phyloP scores from a whole-genome alignment of 1,140 invertebrate species.

The Ectropis grisescens region DNA sequence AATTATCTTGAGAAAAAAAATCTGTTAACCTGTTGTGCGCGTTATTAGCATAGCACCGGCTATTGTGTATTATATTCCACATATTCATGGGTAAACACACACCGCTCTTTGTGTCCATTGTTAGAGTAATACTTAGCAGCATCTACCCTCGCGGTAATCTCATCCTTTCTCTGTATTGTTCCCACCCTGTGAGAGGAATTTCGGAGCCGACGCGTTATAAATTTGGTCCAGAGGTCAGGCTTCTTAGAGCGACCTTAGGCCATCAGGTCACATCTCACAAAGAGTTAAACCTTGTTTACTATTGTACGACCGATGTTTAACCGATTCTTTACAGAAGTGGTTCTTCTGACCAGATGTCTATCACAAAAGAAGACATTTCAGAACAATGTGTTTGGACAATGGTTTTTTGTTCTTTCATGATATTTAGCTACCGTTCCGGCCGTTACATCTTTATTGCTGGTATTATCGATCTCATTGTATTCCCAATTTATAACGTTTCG shows the following conservation, averaged over 20 bases:
- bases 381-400: conserved; percentile 39
- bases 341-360: conserved; percentile 18
- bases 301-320: conserved; percentile 55
- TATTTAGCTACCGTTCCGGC: conserved; percentile 54
- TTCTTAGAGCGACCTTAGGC: conserved; percentile 43
- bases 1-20: conserved; percentile 58
- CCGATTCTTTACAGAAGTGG: conserved; percentile 15
- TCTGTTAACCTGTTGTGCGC: conserved; percentile 52
- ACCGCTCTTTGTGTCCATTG: conserved; percentile 58
- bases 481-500: conserved; percentile 45
- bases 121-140: conserved; percentile 60
- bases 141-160: conserved; percentile 52
- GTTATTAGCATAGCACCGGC: conserved; percentile 54
- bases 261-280: conserved; percentile 46
- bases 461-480: conserved; percentile 57
- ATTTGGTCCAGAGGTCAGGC: conserved; percentile 48
- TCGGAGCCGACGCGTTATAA: conserved; percentile 25
- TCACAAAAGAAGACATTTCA: conserved; percentile 24
- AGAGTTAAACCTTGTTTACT: conserved; percentile 37
- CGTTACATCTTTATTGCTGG: conserved; percentile 39
- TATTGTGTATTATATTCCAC: conserved; percentile 52
- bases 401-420: conserved; percentile 40
- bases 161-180: conserved; percentile 39
- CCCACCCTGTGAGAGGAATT: conserved; percentile 36
- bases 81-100: conserved; percentile 67